Percentiles rank a stretch among this genome's conserved stretches.
Evolutionary conservation across 2,113 vertebrate genomes (phyloP).

Genomic region (Acanthochromis polyacanthus): DNA sequence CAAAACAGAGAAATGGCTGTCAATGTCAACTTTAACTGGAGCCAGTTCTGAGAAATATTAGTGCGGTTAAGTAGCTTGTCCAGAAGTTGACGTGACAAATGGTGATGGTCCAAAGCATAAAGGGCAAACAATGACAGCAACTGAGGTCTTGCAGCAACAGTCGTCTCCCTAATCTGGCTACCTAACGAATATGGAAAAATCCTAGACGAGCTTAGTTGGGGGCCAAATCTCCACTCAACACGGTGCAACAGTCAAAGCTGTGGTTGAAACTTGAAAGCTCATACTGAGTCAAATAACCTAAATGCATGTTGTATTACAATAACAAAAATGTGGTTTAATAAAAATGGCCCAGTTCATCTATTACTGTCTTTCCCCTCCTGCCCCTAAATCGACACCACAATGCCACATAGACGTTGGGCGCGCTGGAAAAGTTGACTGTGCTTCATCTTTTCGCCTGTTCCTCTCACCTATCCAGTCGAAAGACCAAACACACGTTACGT

Average conservation of each 20-base stretch:
- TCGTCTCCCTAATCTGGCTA: constrained; percentile 56
- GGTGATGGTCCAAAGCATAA: constrained; percentile 36
- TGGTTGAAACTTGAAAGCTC: constrained; percentile 47
- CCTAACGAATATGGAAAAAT: constrained; percentile 52
- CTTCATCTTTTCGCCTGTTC: constrained; percentile 64
- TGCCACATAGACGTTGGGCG: constrained; percentile 60
- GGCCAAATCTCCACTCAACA: constrained; percentile 41
- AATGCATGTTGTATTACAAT: constrained; percentile 45
- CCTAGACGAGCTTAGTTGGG: constrained; percentile 31
- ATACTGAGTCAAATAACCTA: constrained; percentile 47
- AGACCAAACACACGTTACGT: constrained; percentile 75
- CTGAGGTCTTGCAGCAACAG: constrained; percentile 56
- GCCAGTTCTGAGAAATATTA: constrained; percentile 45
- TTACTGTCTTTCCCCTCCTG: constrained; percentile 41
- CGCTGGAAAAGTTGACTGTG: constrained; percentile 69
- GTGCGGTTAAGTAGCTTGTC: constrained; percentile 31
- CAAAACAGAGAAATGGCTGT: constrained; percentile 31
- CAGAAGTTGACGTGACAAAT: constrained; percentile 36
- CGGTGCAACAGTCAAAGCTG: constrained; percentile 43
- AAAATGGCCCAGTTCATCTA: constrained; percentile 38
- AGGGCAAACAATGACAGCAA: constrained; percentile 52
- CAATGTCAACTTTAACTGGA: constrained; percentile 32
- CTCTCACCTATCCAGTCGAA: constrained; percentile 74
- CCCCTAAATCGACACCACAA: constrained; percentile 30
- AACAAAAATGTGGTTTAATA: constrained; percentile 50